Base-by-base conservation (phyloP, 2,888 invertebrate species). In the Lymantria monacha region DNA sequence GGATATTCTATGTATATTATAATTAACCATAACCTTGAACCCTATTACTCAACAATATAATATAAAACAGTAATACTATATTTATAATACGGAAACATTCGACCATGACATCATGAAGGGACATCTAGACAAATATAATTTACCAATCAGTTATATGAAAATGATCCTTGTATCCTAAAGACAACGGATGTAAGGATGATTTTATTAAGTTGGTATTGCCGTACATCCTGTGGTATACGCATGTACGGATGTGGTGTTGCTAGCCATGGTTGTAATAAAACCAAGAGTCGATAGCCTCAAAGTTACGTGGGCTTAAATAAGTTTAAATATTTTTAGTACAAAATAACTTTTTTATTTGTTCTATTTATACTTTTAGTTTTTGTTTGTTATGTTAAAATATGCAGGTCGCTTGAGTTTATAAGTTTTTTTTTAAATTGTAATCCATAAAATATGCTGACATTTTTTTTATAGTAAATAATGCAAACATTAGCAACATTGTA, bases 221-320 rank as follows among this genome's bases (percentile, higher is more conserved):
- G 54, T 52, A 76, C 79, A 82, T 89, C 89, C 88, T 86, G 87
- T 76, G 78, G 80, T 67, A 42, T 59, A 69, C 76, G 75, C 77
- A 72, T 74, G 81, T 76, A 73, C 86, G 88, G 88, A 88, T 88
- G 87, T 79, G 87, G 85, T 72, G 68, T 68, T 66, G 63, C 67
- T 57, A 64, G 63, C 70, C 59, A 64, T 63, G 51, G 47, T 43
- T 46, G 66, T 59, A 74, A 70, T 70, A 74, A 76, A 76, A 67
- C 68, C 65, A 66, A 43, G 58, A 50, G 68, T 67, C 67, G 66
- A 74, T 70, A 75, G 62, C 69, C 76, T 72, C 56, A 63, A 61
- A 13, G 42, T 47, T 59, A 59, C 64, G 64, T 61, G 57, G 61
- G 59, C 40, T n/a, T n/a, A n/a, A 63, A 58, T 53, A 42, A 38